Conservation (phyloP, 2,797 vertebrate species). For the Podargus strigoides region DNA sequence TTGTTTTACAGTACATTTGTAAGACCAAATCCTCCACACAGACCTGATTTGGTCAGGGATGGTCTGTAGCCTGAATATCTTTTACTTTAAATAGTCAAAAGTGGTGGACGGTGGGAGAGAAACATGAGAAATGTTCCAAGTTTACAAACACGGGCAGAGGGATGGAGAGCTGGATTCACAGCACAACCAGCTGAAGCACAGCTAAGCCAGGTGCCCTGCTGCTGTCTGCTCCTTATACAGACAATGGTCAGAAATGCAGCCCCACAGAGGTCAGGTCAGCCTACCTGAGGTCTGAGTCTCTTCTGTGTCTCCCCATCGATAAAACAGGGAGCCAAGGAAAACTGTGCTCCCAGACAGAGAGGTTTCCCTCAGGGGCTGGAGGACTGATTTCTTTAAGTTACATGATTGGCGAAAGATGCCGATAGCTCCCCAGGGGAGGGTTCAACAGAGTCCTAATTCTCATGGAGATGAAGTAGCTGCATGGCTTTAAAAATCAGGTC, state of each 20-base stretch:
- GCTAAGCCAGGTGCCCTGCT: background rate
- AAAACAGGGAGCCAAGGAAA: background rate
- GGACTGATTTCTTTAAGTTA: background rate
- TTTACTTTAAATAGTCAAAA: background rate
- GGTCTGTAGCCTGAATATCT: background rate
- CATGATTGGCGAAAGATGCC: background rate
- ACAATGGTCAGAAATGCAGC: background rate
- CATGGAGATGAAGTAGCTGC: background rate
- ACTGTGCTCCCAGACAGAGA: background rate
- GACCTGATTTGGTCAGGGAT: background rate
- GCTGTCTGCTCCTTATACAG: background rate
- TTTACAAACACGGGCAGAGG: background rate
- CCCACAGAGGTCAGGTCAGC: background rate
- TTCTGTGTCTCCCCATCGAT: background rate
- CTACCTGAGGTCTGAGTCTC: background rate
- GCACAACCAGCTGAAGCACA: background rate
- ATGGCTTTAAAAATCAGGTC: background rate
- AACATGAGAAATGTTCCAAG: background rate
- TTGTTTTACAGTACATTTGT: background rate
- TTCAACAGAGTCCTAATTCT: background rate
- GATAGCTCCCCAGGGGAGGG: background rate
- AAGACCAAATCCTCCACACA: accelerated
- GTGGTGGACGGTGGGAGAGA: background rate
- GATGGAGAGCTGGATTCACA: background rate
- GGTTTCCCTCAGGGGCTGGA: background rate